Evolutionary conservation across 1,140 invertebrate species (phyloP), one percentile per base, ranked within the genome.

Genomic region (Pseudachorutes palmiensis): DNA sequence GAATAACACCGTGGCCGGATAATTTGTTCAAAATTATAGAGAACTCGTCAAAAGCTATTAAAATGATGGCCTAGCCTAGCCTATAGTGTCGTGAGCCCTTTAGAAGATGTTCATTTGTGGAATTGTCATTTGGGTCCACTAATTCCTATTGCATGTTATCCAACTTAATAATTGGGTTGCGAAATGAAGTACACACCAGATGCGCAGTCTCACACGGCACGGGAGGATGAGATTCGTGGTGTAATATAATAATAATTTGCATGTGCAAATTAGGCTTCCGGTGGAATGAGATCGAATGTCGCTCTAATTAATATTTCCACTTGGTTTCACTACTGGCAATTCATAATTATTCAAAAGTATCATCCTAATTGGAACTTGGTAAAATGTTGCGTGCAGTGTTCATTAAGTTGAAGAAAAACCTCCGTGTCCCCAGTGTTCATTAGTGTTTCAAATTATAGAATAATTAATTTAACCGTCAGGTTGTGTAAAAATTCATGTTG

Each of bases 211-310:
- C 51, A 55, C 24, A 14, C 51, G 12, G 51, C 12, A 24, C 9
- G 24, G 51, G 24, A 5, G 5, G 24, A 55, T 14, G 9, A 16
- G n/a, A n/a, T n/a, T n/a, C n/a, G n/a, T n/a, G n/a, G 24, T 5
- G 5, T 9, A 55, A 26, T 26, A 26, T 16, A 28, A 60, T 60
- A 29, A 57, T 60, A 33, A 65, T 65, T 58, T 57, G 63, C 63
- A 65, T 65, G 63, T 65, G 63, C 63, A 49, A 65, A 65, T 60
- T 60, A 60, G 26, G 24, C 22, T 60, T 29, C 51, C 24, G 36
- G 9, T 45, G 19, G 36, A 19, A 9, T 12, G 9, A 9, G 19
- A 45, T 45, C 36, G 9, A 45, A n/a, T 9, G 36, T 45, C 9
- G 9, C 9, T 12, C 36, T 45, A 45, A 45, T 45, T 45, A 45